Conservation (phyloP, 2,797 vertebrate genomes). For the Erpetoichthys calabaricus region DNA sequence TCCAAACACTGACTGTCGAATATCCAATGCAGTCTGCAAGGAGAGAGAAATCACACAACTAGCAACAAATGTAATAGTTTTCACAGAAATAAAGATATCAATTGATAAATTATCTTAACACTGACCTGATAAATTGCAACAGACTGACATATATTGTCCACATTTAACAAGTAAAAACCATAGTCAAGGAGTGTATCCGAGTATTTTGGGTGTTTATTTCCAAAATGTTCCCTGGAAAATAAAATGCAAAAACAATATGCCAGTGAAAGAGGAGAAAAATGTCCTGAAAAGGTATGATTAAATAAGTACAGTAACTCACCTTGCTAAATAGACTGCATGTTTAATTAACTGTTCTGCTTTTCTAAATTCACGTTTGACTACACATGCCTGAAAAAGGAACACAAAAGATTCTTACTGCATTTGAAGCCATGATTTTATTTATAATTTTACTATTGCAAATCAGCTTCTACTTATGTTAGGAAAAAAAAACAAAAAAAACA, state of each 20-base stretch:
- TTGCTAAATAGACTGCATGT: conserved; percentile 89
- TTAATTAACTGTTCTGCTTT: conserved; percentile 98
- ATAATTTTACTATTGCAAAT: not conserved
- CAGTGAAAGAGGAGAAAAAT: conserved; percentile 1
- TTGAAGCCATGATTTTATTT: not conserved
- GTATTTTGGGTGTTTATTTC: conserved; percentile 95
- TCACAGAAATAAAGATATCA: too few relatives aligned
- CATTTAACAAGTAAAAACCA: conserved; percentile 96
- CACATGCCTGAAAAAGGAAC: conserved; percentile 66
- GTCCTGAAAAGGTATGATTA: not conserved
- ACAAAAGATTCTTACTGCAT: not conserved
- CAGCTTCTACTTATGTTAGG: too few relatives aligned
- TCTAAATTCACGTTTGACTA: conserved; percentile 95
- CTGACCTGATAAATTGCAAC: conserved; percentile 96
- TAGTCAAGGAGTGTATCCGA: conserved; percentile 96
- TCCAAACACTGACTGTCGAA: conserved; percentile 95
- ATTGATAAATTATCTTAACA: not conserved
- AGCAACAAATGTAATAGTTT: too few relatives aligned
- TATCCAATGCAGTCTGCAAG: conserved; percentile 83
- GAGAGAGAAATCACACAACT: not conserved
- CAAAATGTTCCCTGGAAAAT: conserved; percentile 86
- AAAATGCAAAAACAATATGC: not conserved
- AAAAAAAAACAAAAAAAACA: too few relatives aligned
- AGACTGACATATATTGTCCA: conserved; percentile 98
- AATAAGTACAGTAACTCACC: conserved; percentile 46